Conservation (phyloP, 35 echinoderm and acorn worm genomes). For the Heliocidaris erythrogramma region DNA sequence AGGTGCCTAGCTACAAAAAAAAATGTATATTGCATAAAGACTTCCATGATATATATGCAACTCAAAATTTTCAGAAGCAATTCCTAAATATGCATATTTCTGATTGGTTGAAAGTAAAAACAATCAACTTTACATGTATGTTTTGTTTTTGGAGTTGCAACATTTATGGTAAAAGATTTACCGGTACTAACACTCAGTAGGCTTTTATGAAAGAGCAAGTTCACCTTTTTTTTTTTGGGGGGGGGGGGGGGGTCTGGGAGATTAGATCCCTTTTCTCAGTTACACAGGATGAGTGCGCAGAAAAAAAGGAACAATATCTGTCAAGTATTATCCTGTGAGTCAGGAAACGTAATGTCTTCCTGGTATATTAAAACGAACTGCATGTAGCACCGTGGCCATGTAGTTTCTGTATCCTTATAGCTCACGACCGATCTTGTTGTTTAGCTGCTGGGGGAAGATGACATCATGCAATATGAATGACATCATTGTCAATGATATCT, state of each 20-base stretch:
- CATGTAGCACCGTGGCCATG: background rate
- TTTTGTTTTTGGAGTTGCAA: no score
- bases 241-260: background rate
- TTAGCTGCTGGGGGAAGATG: constrained; percentile 20
- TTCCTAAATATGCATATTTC: no score
- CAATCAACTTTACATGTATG: no score
- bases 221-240: background rate
- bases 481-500: constrained; percentile 25
- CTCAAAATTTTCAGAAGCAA: no score
- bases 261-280: background rate
- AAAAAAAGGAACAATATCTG: background rate
- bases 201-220: no score
- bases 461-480: constrained; percentile 39
- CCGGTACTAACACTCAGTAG: no score
- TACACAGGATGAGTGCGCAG: background rate
- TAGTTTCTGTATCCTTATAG: background rate
- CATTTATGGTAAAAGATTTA: no score
- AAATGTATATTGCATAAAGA: no score
- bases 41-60: no score
- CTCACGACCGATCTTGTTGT: background rate
- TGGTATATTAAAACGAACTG: background rate
- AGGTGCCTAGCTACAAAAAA: no score
- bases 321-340: background rate
- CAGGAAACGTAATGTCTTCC: constrained; percentile 1
- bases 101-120: no score